A percentile compares a stretch with the other conserved stretches of the same genome.
These are phyloP conservation scores for Nysson spinosus DNA, from an alignment of 2,888 invertebrate genomes.

Conservation along the genomic window DNA sequence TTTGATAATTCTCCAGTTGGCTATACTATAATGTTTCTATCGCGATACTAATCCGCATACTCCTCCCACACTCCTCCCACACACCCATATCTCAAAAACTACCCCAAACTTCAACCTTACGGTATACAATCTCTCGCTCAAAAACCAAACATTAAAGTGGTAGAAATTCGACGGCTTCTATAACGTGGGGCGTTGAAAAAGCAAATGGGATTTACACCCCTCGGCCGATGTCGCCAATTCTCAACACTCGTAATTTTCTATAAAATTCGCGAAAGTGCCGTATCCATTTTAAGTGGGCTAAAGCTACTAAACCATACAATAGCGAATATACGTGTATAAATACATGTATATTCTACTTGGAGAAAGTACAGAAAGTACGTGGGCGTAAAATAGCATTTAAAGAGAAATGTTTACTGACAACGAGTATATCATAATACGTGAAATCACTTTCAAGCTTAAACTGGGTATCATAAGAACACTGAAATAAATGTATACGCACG, in stretches of 20 bases:
- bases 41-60: neutral
- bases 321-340: too few species aligned
- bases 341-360: too few species aligned
- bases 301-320: too few species aligned
- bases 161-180: neutral
- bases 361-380: too few species aligned
- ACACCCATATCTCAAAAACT: neutral
- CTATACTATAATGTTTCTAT: neutral
- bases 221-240: slow-evolving; percentile 12
- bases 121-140: neutral
- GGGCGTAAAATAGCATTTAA: too few species aligned
- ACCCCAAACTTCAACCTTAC: slow-evolving; percentile 8
- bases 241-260: slow-evolving; percentile 54
- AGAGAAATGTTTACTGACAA: too few species aligned
- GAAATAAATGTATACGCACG: too few species aligned
- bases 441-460: too few species aligned
- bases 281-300: slow-evolving; percentile 42
- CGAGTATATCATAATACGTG: too few species aligned
- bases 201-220: too few species aligned
- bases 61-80: too few species aligned
- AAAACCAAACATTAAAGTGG: slow-evolving; percentile 1
- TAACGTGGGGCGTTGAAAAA: neutral
- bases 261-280: slow-evolving; percentile 58
- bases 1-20: neutral
- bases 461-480: too few species aligned